Base-by-base conservation (phyloP, 2,888 invertebrate species). In the Oscheius sp. region DNA sequence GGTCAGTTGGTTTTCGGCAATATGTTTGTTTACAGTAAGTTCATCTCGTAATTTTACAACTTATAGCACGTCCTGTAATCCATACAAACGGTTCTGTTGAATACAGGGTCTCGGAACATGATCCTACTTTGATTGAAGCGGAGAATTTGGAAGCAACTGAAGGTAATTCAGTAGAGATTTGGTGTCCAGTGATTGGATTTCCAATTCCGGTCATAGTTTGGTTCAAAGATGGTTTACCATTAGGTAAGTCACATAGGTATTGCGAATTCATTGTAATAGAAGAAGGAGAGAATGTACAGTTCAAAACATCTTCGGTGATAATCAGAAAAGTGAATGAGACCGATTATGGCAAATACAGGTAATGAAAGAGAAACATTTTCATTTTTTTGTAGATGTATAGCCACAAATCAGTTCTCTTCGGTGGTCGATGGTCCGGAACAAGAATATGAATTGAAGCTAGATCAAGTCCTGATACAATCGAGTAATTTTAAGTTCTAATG, bases 1-100 rank as follows among this genome's bases (percentile, higher is more conserved):
- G 74, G 61, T 30, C 59, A 71, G 32, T 30, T 66, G 20, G 67
- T 81, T 56, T 67, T 66, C 20, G 82, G 83, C 30, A 83, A 83
- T 36, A 73, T 83, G 74, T 82, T 83, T 49, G 79, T 76, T 6
- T 75, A 80, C 67, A 64, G 81, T 81, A 38, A 71, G 80, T 70
- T 56, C 59, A 6, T 36, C 22, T 24, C 17, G 17, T 14, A 14
- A 20, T 12, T 26, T 9, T 20, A 26, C 14, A 12, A 59, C 38
- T 64, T 75, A 28, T 72, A 80, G 81, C 78, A 56, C 75, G 78
- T 2, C 82, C 82, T 2, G 70, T 81, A 30, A 62, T 82, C 64
- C 71, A 78, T 44, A 74, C 75, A 64, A 82, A 83, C 65, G 76
- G 71, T 9, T 68, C 77, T 30, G 61, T 74, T 59, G 51, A 72